These are phyloP conservation scores for Haemorhous mexicanus DNA, from an alignment of 2,113 vertebrate species.

Conservation along the genomic window DNA sequence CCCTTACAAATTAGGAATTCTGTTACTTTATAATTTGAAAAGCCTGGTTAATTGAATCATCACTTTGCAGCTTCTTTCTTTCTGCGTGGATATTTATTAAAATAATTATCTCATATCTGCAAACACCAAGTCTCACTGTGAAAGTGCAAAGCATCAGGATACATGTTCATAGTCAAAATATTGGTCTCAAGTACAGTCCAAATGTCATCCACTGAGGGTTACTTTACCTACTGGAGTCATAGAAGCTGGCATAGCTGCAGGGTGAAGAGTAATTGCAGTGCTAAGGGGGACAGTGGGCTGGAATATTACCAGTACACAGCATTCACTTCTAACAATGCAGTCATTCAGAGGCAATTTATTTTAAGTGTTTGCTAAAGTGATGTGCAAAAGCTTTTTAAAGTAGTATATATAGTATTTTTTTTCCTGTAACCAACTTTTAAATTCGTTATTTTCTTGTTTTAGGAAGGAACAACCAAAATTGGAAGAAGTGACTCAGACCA, in stretches of 20 bases:
- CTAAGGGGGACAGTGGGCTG: neutral
- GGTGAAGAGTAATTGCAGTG: neutral
- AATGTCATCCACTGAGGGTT: neutral
- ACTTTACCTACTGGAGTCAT: neutral
- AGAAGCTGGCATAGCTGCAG: neutral
- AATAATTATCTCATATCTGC: neutral
- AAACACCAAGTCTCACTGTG: neutral
- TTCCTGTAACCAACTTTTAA: neutral
- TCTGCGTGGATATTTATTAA: neutral
- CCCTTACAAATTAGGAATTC: neutral
- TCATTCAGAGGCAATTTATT: neutral
- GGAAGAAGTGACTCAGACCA: slow-evolving; percentile 83
- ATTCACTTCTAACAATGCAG: neutral
- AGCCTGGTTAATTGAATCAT: neutral
- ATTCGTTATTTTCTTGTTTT: neutral
- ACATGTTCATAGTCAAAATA: neutral
- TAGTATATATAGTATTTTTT: neutral
- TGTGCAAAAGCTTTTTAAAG: neutral
- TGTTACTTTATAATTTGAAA: neutral
- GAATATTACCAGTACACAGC: fast-evolving
- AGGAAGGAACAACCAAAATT: slow-evolving; percentile 94
- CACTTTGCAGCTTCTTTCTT: neutral
- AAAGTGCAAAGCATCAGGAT: neutral
- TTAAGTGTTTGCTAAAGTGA: neutral
- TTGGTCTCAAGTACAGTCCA: neutral